phyloP scores from a whole-genome alignment of 64 coral and sea anemone genomes.

The Porites lutea region DNA sequence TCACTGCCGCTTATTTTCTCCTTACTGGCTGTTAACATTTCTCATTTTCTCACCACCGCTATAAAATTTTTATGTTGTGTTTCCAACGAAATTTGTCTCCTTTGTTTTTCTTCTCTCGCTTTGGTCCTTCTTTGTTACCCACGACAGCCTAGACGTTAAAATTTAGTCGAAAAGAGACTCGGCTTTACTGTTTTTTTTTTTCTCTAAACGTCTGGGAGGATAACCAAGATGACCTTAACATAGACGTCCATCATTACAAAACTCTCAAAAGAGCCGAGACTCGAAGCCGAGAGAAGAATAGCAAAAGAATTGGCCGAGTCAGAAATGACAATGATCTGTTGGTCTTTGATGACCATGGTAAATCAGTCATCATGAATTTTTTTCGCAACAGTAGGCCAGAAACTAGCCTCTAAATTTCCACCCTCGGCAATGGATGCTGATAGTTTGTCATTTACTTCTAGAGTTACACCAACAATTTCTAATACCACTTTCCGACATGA shows the following conservation, averaged over 20 bases:
- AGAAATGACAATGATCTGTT: background rate
- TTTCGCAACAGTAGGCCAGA: background rate
- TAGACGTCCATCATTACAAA: background rate
- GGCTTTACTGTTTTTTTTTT: conserved; percentile 39
- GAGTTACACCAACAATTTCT: conserved; percentile 24
- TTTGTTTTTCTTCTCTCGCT: too few species aligned
- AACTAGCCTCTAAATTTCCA: background rate
- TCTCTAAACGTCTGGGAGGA: conserved; percentile 2
- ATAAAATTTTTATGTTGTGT: too few species aligned
- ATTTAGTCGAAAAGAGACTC: background rate
- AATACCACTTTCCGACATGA: background rate
- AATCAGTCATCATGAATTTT: conserved; percentile 17
- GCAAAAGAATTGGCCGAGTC: conserved; percentile 35
- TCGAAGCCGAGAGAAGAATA: background rate
- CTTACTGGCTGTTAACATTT: too few species aligned
- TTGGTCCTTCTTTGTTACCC: too few species aligned
- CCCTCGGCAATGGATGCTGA: background rate
- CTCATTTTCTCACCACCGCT: background rate
- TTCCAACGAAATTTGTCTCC: too few species aligned
- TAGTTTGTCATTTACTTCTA: background rate
- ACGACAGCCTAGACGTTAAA: too few species aligned
- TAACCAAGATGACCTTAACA: too few species aligned
- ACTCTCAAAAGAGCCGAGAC: conserved; percentile 39
- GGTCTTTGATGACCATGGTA: conserved; percentile 1
- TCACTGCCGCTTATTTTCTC: too few species aligned